Evolutionary conservation across 2,888 invertebrate genomes (phyloP).

Genomic region (Crioceris asparagi): DNA sequence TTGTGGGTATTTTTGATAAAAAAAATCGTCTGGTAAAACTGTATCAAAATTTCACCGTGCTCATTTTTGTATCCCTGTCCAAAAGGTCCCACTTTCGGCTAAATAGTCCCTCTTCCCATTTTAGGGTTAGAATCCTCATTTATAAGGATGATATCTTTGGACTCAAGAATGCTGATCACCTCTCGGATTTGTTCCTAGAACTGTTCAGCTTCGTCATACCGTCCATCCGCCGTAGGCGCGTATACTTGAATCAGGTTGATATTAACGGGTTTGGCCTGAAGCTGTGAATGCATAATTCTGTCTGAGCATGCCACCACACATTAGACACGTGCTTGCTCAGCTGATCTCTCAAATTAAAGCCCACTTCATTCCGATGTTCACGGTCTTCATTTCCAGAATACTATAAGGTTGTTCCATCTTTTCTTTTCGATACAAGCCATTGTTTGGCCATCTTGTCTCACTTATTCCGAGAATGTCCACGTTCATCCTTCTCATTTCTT

Average conservation of each 20-base stretch:
- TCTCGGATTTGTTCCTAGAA: neutral
- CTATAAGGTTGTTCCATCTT: no score
- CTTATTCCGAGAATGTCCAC: no score
- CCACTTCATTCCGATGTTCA: no score
- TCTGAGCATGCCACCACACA: neutral
- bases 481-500: no score
- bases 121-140: neutral
- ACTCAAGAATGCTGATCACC: neutral
- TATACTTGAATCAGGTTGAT: conserved; percentile 1
- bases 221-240: neutral
- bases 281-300: neutral
- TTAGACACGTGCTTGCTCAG: no score
- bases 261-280: neutral
- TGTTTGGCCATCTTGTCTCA: no score
- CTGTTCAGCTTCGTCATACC: neutral
- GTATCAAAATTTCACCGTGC: neutral
- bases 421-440: no score
- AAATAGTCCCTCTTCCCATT: neutral
- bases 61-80: neutral
- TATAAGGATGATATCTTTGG: neutral
- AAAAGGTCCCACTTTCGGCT: neutral
- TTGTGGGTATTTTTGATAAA: neutral
- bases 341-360: no score
- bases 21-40: neutral
- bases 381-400: no score